These are phyloP conservation scores for Vidua macroura DNA, from an alignment of 2,113 vertebrate genomes.

Conservation along the genomic window DNA sequence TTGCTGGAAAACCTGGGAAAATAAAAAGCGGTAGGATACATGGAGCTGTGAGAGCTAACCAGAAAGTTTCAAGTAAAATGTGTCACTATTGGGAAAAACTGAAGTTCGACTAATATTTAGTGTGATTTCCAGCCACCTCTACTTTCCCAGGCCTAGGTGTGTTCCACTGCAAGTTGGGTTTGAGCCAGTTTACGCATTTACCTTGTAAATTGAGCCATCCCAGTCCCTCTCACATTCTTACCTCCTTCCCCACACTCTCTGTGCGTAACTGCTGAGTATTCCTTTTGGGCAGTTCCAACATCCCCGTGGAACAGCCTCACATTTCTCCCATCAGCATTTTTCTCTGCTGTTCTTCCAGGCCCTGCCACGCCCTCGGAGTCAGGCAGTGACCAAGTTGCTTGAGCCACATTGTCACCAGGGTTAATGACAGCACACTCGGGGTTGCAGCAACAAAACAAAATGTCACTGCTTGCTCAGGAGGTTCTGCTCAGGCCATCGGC, in stretches of 20 bases:
- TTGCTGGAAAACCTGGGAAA: not conserved
- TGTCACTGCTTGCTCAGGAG: not conserved
- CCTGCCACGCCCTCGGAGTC: accelerated
- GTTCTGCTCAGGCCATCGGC: not conserved
- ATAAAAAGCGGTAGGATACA: not conserved
- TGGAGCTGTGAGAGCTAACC: not conserved
- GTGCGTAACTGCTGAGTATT: not conserved
- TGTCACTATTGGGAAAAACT: not conserved
- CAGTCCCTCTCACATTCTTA: not conserved
- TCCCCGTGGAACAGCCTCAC: accelerated
- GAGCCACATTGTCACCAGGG: not conserved
- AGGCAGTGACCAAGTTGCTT: not conserved
- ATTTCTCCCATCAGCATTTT: not conserved
- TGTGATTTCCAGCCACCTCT: not conserved
- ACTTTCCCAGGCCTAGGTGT: not conserved
- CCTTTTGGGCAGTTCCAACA: accelerated
- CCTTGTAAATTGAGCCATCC: not conserved
- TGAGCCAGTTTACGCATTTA: not conserved
- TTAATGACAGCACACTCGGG: accelerated
- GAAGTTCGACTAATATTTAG: not conserved
- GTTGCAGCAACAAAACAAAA: not conserved
- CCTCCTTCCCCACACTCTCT: not conserved
- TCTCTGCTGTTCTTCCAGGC: not conserved
- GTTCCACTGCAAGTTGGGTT: not conserved
- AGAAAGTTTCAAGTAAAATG: not conserved